Evolutionary conservation across 2,113 vertebrate genomes (phyloP), one percentile per base, ranked within the genome.

Genomic region (Prunella himalayana): DNA sequence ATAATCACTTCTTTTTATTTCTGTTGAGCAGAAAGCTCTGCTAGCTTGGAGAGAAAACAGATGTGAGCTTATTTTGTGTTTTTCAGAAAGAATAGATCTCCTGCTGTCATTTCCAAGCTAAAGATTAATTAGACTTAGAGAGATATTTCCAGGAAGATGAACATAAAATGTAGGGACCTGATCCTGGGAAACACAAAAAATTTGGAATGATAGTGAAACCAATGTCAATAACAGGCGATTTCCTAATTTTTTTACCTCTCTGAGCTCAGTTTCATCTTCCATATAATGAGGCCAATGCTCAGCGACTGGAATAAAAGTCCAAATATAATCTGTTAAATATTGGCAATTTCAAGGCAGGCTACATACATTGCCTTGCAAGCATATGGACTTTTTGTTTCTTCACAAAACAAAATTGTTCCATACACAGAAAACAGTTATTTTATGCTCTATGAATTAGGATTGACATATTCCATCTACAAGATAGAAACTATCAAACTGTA

Each of bases 91-190:
- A 91, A 71, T 76, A 93, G 28, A 61, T 87, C 15, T 41, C 84
- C 57, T 93, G 87, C 53, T 95, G 92, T 85, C 41, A 76, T 91
- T 87, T 84, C 37, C 41, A 82, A 80, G 44, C 39, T 85, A 86
- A 90, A 85, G n/a, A 76, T 28, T 85, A 88, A 92, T 95, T 92
- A 73, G 70, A 72, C 13, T 88, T 82, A 53, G 15, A 68, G 24
- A 82, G 30, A 24, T 76, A 61, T 53, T 90, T 85, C 61, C 57
- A 76, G 28, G 53, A 93, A 85, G 57, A 57, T 47, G 47, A 91
- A 82, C 31, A 49, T 75, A 79, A 85, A 82, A 71, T 85, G 13
- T 56, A 60, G 33, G 17, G 8, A 49, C 25, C 17, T 65, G 31
- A 92, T 82, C n/a, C n/a, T 72, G 53, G 64, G 42, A 82, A 90